Evolutionary conservation across 2,113 vertebrate genomes (phyloP).

Genomic region (Penelope pileata): DNA sequence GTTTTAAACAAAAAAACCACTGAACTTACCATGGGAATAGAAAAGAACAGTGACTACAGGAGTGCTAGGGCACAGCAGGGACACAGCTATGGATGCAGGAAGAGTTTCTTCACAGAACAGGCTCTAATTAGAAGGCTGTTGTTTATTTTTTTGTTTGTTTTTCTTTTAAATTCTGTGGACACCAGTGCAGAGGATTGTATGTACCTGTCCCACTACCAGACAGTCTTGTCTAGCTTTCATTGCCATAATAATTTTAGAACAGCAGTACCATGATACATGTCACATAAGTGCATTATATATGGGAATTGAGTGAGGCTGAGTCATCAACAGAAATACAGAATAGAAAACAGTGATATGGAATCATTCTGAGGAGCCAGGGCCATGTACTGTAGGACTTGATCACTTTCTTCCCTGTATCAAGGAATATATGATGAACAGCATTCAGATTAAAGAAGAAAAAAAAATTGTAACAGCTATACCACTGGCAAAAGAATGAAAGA

Average conservation of each 20-base stretch:
- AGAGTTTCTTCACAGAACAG: not conserved
- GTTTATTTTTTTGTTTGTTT: not conserved
- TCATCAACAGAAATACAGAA: not conserved
- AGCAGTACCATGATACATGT: not conserved
- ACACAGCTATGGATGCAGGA: not conserved
- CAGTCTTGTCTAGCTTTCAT: not conserved
- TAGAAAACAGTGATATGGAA: not conserved
- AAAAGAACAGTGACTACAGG: not conserved
- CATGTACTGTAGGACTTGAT: not conserved
- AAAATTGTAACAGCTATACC: slow-evolving; percentile 60
- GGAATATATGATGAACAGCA: slow-evolving; percentile 54
- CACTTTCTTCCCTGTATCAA: not conserved
- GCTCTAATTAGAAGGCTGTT: not conserved
- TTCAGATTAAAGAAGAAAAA: slow-evolving; percentile 50
- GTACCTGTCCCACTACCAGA: not conserved
- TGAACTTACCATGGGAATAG: not conserved
- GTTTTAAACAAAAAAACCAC: not conserved
- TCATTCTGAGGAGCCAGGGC: not conserved
- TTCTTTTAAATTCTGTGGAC: not conserved
- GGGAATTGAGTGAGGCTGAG: not conserved
- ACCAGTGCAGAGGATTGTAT: not conserved
- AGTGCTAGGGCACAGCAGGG: not conserved
- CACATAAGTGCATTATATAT: not conserved
- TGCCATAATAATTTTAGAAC: not conserved
- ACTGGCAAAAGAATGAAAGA: slow-evolving; percentile 58